Conservation (phyloP, 2,888 invertebrate species). For the Himalopsyche tibetana region DNA sequence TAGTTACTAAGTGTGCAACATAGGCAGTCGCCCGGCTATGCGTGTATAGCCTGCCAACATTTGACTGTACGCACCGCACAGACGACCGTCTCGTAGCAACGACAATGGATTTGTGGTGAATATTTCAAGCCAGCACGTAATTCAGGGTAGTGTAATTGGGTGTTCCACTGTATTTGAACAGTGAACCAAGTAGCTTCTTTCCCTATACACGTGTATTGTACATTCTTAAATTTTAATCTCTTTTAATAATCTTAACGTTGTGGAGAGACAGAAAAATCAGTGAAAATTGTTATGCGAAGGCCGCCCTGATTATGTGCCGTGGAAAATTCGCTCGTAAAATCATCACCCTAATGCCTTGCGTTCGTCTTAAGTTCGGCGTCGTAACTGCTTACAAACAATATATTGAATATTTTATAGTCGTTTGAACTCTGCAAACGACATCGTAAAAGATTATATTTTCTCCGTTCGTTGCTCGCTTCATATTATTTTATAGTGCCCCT, state of each 20-base stretch:
- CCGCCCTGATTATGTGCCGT: constrained; percentile 16
- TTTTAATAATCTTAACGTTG: neutral
- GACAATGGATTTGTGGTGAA: no score
- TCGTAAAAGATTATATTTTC: constrained; percentile 19
- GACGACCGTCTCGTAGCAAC: no score
- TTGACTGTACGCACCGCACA: no score
- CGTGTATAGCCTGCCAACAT: no score
- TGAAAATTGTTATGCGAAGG: neutral
- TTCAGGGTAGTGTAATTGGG: no score
- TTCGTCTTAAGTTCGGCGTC: constrained; percentile 7
- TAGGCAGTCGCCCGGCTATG: no score
- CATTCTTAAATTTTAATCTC: no score
- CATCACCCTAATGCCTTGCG: constrained; percentile 5
- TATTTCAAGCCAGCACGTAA: no score
- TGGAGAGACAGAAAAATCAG: neutral
- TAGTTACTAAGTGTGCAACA: no score
- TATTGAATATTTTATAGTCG: constrained; percentile 30
- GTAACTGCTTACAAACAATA: constrained; percentile 17
- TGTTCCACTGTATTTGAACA: no score
- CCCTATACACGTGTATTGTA: no score
- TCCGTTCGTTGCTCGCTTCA: neutral
- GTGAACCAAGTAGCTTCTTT: no score
- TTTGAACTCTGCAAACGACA: constrained; percentile 20
- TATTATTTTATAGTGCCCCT: neutral
- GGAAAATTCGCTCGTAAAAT: constrained; percentile 21